Conservation (phyloP, 2,888 invertebrate genomes). For the Proisotoma minuta region DNA sequence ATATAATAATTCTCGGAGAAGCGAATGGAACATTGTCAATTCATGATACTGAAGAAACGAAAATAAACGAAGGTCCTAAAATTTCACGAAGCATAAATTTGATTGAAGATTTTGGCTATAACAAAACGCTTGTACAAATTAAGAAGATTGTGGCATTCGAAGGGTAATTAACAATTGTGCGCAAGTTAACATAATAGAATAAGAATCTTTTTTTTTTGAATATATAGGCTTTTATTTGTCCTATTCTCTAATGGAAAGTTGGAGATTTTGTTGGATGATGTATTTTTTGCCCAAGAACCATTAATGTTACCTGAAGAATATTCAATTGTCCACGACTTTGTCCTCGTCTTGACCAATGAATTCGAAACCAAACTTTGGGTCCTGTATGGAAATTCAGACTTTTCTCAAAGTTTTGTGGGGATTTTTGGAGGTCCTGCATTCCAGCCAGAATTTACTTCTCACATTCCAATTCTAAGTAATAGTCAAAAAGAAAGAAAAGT, state of each 20-base stretch:
- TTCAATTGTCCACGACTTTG: slow-evolving; percentile 34
- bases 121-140: slow-evolving; percentile 6
- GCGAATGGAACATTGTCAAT: slow-evolving; percentile 21
- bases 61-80: not conserved
- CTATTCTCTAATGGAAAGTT: slow-evolving; percentile 36
- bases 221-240: slow-evolving; percentile 32
- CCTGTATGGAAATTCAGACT: slow-evolving; percentile 15
- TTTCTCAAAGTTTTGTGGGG: slow-evolving; percentile 29
- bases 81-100: slow-evolving; percentile 5
- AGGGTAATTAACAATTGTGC: slow-evolving; percentile 25
- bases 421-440: slow-evolving; percentile 34
- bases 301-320: slow-evolving; percentile 13
- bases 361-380: slow-evolving; percentile 36
- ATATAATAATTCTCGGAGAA: slow-evolving; percentile 29
- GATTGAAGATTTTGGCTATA: slow-evolving; percentile 8
- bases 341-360: slow-evolving; percentile 24
- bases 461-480: slow-evolving; percentile 15
- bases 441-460: slow-evolving; percentile 28
- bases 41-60: not conserved
- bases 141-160: slow-evolving; percentile 28
- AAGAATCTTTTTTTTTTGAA: not conserved
- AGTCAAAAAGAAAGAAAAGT: not conserved
- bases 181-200: not conserved
- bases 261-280: slow-evolving; percentile 24
- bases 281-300: slow-evolving; percentile 1